Conservation (phyloP, 1,140 invertebrate genomes). For the Drosophila ohnishii region DNA sequence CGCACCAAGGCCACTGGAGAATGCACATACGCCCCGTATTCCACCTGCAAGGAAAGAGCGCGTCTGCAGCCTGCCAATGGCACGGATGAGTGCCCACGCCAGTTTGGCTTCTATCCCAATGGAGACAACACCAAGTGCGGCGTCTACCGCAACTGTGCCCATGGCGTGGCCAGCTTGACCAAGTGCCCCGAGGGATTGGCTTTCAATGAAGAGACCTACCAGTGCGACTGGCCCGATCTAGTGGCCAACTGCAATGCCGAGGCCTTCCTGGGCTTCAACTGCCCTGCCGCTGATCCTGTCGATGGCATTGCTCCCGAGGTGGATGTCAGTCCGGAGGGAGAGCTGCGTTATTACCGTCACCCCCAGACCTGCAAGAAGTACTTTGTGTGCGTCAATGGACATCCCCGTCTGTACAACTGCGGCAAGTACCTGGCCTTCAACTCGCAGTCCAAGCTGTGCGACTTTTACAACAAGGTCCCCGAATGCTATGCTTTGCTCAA, state of each 20-base stretch:
- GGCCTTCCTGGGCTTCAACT: slow-evolving; percentile 88
- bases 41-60: slow-evolving; percentile 89
- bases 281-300: slow-evolving; percentile 83
- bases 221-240: slow-evolving; percentile 94
- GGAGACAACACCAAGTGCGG: slow-evolving; percentile 90
- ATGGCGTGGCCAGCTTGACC: slow-evolving; percentile 84
- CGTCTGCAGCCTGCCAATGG: slow-evolving; percentile 85
- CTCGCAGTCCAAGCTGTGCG: slow-evolving; percentile 71
- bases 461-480: slow-evolving; percentile 79
- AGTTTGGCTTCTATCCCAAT: slow-evolving; percentile 91
- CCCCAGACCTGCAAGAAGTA: slow-evolving; percentile 90
- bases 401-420: slow-evolving; percentile 84
- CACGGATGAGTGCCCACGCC: slow-evolving; percentile 91
- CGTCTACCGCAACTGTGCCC: slow-evolving; percentile 92
- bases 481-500: slow-evolving; percentile 79
- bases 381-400: slow-evolving; percentile 90
- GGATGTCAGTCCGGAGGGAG: slow-evolving; percentile 84
- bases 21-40: slow-evolving; percentile 91
- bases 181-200: slow-evolving; percentile 93
- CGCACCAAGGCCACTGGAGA: slow-evolving; percentile 88
- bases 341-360: slow-evolving; percentile 85
- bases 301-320: slow-evolving; percentile 80
- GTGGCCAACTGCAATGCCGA: slow-evolving; percentile 90
- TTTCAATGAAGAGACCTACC: slow-evolving; percentile 89
- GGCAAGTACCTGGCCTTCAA: slow-evolving; percentile 81